Evolutionary conservation across 2,888 invertebrate genomes (phyloP), one percentile per base, ranked within the genome.

Genomic region (Xestia ashworthii): DNA sequence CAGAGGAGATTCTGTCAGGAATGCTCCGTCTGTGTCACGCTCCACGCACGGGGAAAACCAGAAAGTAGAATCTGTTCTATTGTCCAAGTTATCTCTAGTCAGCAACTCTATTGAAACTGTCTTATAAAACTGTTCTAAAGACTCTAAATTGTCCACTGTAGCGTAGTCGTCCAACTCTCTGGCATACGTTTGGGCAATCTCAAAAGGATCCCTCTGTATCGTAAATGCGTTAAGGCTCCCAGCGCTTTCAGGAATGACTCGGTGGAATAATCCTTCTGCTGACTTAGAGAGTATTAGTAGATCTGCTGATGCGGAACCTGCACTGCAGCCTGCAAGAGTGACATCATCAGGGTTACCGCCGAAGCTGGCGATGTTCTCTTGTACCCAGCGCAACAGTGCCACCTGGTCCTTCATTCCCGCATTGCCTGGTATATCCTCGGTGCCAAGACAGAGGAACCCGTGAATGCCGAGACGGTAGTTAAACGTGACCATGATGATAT

Each of bases 41-140:
- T 67, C 66, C 3, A 67, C 46, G 19, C 66, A 67, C 0, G 66
- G 46, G 1, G 66, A 67, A 67, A 67, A 67, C 1, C 46, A 3
- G 25, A 67, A 12, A 19, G 46, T 67, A 0, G 66, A 46, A 46
- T 67, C 66, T 3, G 46, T 46, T 4, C 46, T 46, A 93, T 4
- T 8, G 14, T 25, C 9, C 53, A 89, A 88, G 0, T 78, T 5
- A 41, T 92, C 90, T 48, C 86, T 85, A 0, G 92, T 66, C 19
- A 78, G 58, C 9, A 41, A 41, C 3, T 78, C 48, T 11, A 65
- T 32, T 67, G 67, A 60, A 0, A 84, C 70, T 12, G 86, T 89
- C 76, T 88, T 93, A 65, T 91, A 94, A 80, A 94, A 94, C 5
- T 91, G 67, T 89, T 93, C 92, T 19, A 94, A 80, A 5, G 90